A percentile compares a stretch with the other conserved stretches of the same genome.
Conservation (phyloP, 2,113 vertebrate genomes). For the Sylvilagus bachmani region DNA sequence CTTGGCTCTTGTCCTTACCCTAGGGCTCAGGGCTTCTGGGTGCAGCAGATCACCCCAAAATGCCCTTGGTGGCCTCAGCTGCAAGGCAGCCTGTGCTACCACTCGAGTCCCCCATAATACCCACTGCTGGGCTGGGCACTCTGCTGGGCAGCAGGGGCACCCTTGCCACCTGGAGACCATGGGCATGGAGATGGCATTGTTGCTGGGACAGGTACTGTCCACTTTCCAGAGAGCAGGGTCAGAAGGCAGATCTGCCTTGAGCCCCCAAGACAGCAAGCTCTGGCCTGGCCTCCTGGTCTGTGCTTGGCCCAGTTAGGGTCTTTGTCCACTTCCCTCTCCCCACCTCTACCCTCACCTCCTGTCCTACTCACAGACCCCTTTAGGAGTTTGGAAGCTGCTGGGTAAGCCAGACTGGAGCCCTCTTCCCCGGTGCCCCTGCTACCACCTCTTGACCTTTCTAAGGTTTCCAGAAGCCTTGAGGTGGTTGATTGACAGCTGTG, state of each 20-base stretch:
- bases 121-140: neutral
- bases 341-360: too few relatives aligned
- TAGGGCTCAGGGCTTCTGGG: neutral
- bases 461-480: neutral
- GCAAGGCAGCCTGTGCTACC: neutral
- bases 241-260: neutral
- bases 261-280: neutral
- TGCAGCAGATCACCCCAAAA: neutral
- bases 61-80: neutral
- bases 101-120: neutral
- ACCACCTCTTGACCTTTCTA: neutral
- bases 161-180: neutral
- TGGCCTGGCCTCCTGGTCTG: neutral
- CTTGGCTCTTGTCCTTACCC: neutral
- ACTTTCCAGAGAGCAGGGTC: neutral
- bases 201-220: neutral
- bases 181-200: neutral
- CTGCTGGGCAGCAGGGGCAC: neutral
- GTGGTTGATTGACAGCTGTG: neutral
- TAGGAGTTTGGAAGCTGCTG: neutral
- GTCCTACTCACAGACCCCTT: neutral
- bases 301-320: neutral
- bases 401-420: neutral
- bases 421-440: too few relatives aligned
- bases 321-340: accelerated